Evolutionary conservation across 2,888 invertebrate species (phyloP).

Genomic region (Pelosia muscerda): DNA sequence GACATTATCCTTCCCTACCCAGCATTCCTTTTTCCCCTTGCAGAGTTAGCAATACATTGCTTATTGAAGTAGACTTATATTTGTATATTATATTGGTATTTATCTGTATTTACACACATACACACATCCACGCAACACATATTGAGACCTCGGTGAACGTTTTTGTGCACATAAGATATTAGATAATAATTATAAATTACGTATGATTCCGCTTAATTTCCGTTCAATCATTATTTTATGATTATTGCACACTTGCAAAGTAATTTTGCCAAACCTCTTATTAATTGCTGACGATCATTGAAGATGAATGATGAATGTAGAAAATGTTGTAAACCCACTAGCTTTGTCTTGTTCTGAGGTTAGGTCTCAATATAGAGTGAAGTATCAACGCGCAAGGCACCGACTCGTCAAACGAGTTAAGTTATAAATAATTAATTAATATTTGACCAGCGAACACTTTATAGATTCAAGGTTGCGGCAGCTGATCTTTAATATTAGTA

Average conservation of each 20-base stretch:
- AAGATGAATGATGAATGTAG: conserved; percentile 8
- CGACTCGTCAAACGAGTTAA: conserved; percentile 78
- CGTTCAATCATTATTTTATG: background rate
- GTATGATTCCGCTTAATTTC: background rate
- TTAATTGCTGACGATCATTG: background rate
- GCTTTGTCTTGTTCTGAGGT: conserved; percentile 37
- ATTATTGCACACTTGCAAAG: background rate
- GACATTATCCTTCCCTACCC: too few species aligned
- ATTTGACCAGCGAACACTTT: conserved; percentile 79
- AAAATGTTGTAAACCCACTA: conserved; percentile 20
- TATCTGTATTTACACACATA: background rate
- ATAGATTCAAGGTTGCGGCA: conserved; percentile 72
- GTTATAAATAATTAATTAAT: conserved; percentile 82
- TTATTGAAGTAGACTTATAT: too few species aligned
- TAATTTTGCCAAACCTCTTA: background rate
- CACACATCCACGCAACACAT: background rate
- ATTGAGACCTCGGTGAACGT: background rate
- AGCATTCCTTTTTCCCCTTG: too few species aligned
- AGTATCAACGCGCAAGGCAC: conserved; percentile 71
- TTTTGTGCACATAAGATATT: background rate
- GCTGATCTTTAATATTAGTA: conserved; percentile 59
- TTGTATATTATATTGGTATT: background rate
- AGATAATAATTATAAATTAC: background rate
- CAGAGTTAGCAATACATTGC: background rate
- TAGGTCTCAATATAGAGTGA: conserved; percentile 60